These are phyloP conservation scores for Hyperoplus lanceolatus DNA, from an alignment of 2,797 vertebrate genomes.

Conservation along the genomic window DNA sequence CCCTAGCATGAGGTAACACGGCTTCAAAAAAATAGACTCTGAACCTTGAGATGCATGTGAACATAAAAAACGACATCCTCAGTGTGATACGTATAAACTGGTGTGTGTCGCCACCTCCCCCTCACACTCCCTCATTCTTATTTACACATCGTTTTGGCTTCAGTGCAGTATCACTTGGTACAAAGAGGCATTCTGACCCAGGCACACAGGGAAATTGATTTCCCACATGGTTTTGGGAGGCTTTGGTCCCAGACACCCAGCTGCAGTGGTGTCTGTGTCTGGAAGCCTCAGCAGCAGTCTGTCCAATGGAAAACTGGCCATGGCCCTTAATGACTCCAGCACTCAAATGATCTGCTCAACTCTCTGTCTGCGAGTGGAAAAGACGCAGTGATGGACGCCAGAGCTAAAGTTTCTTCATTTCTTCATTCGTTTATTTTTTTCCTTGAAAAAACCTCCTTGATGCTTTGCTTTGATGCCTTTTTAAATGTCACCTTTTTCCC, in stretches of 20 bases:
- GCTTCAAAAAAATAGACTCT: constrained; percentile 30
- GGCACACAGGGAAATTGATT: constrained; percentile 64
- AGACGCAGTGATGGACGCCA: constrained; percentile 3
- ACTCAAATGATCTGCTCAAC: constrained; percentile 52
- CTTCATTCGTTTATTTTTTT: constrained; percentile 21
- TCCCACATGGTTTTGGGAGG: constrained; percentile 67
- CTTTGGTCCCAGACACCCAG: constrained; percentile 68
- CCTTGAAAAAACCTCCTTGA: not conserved
- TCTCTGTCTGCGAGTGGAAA: constrained; percentile 41
- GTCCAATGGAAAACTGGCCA: constrained; percentile 65
- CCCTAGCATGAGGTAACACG: constrained; percentile 62
- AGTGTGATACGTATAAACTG: constrained; percentile 29
- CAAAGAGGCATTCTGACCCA: constrained; percentile 59
- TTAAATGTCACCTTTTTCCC: constrained; percentile 9
- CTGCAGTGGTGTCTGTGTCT: constrained; percentile 67
- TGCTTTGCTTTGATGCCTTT: constrained; percentile 8
- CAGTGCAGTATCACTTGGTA: constrained; percentile 52
- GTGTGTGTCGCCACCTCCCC: constrained; percentile 31
- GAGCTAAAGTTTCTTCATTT: constrained; percentile 20
- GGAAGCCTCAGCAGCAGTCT: constrained; percentile 53
- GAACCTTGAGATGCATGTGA: constrained; percentile 37
- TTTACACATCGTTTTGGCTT: constrained; percentile 57
- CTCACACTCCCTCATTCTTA: constrained; percentile 31
- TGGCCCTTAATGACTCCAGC: constrained; percentile 55
- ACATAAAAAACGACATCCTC: constrained; percentile 32